These are phyloP conservation scores for Siniperca scherzeri DNA, from an alignment of 2,797 vertebrate species.

Conservation along the genomic window DNA sequence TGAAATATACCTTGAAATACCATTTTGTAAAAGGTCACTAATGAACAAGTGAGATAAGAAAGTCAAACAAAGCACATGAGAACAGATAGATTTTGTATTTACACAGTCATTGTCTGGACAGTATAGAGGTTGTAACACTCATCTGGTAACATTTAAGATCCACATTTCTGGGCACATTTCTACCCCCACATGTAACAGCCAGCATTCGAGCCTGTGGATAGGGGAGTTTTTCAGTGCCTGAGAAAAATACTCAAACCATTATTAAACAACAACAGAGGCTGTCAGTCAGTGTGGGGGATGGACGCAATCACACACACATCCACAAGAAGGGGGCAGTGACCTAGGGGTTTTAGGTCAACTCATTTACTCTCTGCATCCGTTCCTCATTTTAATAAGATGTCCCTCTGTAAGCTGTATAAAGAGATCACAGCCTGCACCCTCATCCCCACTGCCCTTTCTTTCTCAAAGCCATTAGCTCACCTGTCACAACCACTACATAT, in stretches of 20 bases:
- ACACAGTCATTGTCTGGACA: neutral
- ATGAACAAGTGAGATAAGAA: slow-evolving; percentile 43
- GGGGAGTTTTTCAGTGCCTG: slow-evolving; percentile 74
- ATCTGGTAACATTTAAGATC: slow-evolving; percentile 50
- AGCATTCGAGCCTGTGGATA: slow-evolving; percentile 27
- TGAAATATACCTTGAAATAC: slow-evolving; percentile 25
- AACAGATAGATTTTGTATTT: slow-evolving; percentile 6
- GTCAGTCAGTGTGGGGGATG: slow-evolving; percentile 83
- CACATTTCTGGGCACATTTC: slow-evolving; percentile 43
- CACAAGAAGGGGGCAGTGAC: slow-evolving; percentile 76
- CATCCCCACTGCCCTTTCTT: slow-evolving; percentile 64
- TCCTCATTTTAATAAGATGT: slow-evolving; percentile 88
- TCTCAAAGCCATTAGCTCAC: slow-evolving; percentile 78
- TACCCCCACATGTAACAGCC: slow-evolving; percentile 30
- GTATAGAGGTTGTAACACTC: slow-evolving; percentile 8
- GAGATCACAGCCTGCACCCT: slow-evolving; percentile 75
- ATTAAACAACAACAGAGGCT: slow-evolving; percentile 81
- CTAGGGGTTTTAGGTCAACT: slow-evolving; percentile 88
- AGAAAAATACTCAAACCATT: slow-evolving; percentile 82
- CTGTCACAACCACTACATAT: slow-evolving; percentile 69
- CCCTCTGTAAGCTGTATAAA: slow-evolving; percentile 76
- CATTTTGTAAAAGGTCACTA: slow-evolving; percentile 29
- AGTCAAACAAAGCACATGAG: slow-evolving; percentile 51
- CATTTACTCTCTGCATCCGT: slow-evolving; percentile 85
- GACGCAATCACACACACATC: slow-evolving; percentile 50